These are phyloP conservation scores for Cataglyphis altisquamis DNA, from an alignment of 2,888 invertebrate genomes.

Conservation along the genomic window DNA sequence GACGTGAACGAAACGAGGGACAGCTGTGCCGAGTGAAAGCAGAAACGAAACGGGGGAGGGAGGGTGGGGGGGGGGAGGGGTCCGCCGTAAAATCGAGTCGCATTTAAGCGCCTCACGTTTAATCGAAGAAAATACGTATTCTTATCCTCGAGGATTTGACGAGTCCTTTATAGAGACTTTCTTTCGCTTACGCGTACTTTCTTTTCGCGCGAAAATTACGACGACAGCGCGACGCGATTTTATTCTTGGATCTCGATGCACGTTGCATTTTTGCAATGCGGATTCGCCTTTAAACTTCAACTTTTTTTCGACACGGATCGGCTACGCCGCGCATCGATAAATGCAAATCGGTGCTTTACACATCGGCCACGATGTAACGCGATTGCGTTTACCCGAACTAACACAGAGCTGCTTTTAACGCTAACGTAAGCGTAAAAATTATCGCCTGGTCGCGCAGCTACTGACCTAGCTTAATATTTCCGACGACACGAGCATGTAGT, in stretches of 20 bases:
- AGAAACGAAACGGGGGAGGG: constrained; percentile 60
- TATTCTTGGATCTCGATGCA: background rate
- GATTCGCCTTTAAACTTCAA: background rate
- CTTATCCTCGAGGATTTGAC: constrained; percentile 19
- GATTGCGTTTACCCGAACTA: background rate
- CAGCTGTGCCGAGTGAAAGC: constrained; percentile 67
- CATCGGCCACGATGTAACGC: background rate
- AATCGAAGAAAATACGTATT: constrained; percentile 25
- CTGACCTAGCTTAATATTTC: constrained; percentile 56
- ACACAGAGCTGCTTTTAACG: constrained; percentile 46
- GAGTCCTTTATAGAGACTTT: constrained; percentile 32
- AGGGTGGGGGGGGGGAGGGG: constrained; percentile 33
- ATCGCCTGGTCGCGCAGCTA: constrained; percentile 48
- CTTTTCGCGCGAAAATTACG: background rate
- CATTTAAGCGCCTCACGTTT: constrained; percentile 55
- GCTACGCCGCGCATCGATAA: background rate
- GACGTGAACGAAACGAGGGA: constrained; percentile 39
- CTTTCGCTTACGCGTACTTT: constrained; percentile 1
- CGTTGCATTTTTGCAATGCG: background rate
- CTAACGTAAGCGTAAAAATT: constrained; percentile 54
- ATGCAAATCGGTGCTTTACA: constrained; percentile 2
- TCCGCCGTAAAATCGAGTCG: constrained; percentile 66
- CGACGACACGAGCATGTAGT: constrained; percentile 3
- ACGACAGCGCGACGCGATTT: background rate
- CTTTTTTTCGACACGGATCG: constrained; percentile 4